Base-by-base conservation (phyloP, 1,140 invertebrate genomes). In the Microvelia longipes region DNA sequence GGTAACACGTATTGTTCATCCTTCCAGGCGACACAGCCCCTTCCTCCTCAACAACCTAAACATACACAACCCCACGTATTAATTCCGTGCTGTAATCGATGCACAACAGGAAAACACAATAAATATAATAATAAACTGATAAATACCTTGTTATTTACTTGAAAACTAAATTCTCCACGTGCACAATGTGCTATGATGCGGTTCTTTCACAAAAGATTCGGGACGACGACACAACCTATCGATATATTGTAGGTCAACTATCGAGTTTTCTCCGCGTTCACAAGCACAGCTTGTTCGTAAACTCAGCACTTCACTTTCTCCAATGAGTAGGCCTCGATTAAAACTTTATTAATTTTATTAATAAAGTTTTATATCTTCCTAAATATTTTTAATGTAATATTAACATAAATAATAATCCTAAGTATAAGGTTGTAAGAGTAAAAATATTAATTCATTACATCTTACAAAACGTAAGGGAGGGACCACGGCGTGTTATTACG, bases 1-100 rank as follows among this genome's bases (percentile, higher is more conserved):
- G 93, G 83, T 94, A 95, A 83, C 92, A 95, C 74, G 87, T 86
- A 79, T 80, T 85, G 74, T 85, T 89, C 88, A 90, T 90, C 68
- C 63, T 70, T 66, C 64, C 67, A 81, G 79, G 80, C 76, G 79
- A 79, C 79, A 79, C 76, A 79, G 79, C 79, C 77, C 79, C 80
- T n/a, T 65, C 28, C 61, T 30, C 29, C 66, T 27, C 35, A 62
- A 30, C 66, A 70, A 62, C 64, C 65, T 67, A 65, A 69, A 65
- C 35, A 50, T 19, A 50, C 35, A 19, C 19, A 11, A 50, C 35
- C 5, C 5, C 5, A 50, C 19, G 5, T 19, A 19, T 50, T 50
- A 14, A 66, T 66, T 1, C 24, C 65, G 1, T 19, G 28, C 28
- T 28, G 24, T 26, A 1, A 28, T 1, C 5, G 13, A 2, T 27